Conservation (phyloP, 2,888 invertebrate species). For the Oscheius myriophilus region DNA sequence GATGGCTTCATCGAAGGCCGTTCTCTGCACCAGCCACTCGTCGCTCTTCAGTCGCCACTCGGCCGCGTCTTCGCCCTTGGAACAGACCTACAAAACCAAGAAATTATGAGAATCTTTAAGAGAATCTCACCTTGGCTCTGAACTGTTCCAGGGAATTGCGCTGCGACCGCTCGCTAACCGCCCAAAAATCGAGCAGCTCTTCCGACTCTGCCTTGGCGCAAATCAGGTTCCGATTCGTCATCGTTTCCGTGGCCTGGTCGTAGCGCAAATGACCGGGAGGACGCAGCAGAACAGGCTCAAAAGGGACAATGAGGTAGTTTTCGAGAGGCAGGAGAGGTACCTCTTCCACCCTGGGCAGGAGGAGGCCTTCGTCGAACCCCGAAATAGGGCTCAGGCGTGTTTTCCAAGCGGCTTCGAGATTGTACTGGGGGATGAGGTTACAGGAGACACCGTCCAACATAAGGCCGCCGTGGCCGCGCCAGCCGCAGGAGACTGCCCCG, state of each 20-base stretch:
- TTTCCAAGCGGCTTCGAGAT: constrained; percentile 42
- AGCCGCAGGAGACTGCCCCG: constrained; percentile 36
- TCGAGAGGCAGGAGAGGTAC: not conserved
- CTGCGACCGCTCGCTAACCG: constrained; percentile 37
- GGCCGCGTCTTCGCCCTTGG: not conserved
- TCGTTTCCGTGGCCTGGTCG: constrained; percentile 13
- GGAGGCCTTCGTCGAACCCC: constrained; percentile 17
- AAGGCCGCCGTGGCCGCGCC: constrained; percentile 44
- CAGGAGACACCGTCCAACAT: constrained; percentile 25
- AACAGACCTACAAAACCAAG: not conserved
- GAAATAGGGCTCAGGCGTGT: not conserved
- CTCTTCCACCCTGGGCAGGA: not conserved
- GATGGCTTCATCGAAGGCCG: too few species aligned
- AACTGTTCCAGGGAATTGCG: constrained; percentile 1
- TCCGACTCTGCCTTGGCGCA: constrained; percentile 24
- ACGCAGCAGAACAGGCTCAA: constrained; percentile 27
- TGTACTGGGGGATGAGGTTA: constrained; percentile 45
- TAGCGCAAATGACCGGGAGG: constrained; percentile 36
- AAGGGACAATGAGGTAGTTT: not conserved
- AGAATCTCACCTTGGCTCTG: constrained; percentile 3
- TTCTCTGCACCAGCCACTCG: too few species aligned
- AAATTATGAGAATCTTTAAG: not conserved
- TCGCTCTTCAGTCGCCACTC: too few species aligned
- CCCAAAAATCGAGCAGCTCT: constrained; percentile 39
- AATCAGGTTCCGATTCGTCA: constrained; percentile 42